phyloP scores from a whole-genome alignment of 2,888 invertebrate species.

The Plebejus anna region DNA sequence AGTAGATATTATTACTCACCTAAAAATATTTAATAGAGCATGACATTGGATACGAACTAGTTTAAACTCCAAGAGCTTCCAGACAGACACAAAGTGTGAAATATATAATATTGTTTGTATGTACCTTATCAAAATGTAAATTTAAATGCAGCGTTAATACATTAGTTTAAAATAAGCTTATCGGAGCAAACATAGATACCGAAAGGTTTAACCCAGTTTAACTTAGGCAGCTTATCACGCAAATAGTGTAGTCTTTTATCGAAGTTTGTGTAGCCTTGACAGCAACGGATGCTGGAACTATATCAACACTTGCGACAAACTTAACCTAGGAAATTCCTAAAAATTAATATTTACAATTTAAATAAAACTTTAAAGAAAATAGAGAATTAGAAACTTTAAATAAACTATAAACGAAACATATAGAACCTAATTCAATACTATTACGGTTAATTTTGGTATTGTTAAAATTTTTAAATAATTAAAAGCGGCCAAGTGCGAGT shows the following conservation, averaged over 20 bases:
- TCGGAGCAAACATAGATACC: constrained; percentile 38
- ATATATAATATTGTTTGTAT: not conserved
- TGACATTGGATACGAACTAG: not conserved
- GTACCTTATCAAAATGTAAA: constrained; percentile 25
- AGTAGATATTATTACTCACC: not conserved
- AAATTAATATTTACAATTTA: not conserved
- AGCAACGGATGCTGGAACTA: constrained; percentile 59
- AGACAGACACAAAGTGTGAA: not conserved
- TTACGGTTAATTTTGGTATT: not conserved
- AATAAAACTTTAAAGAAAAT: not conserved
- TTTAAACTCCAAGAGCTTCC: not conserved
- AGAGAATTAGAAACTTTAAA: not conserved
- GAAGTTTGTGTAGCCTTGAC: constrained; percentile 58
- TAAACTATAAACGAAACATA: too few relatives aligned
- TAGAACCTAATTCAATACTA: not conserved
- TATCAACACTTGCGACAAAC: constrained; percentile 38
- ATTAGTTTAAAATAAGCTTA: constrained; percentile 29
- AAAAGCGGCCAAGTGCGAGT: too few relatives aligned
- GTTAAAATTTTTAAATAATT: not conserved
- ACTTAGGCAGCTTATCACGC: constrained; percentile 55
- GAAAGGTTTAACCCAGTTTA: constrained; percentile 60
- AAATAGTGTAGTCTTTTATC: constrained; percentile 56
- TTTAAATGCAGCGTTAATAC: constrained; percentile 24
- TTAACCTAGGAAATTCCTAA: not conserved
- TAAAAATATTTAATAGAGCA: constrained; percentile 8